Evolutionary conservation across 2,888 invertebrate species (phyloP), one percentile per base, ranked within the genome.

Genomic region (Hirtodrosophila cameraria): DNA sequence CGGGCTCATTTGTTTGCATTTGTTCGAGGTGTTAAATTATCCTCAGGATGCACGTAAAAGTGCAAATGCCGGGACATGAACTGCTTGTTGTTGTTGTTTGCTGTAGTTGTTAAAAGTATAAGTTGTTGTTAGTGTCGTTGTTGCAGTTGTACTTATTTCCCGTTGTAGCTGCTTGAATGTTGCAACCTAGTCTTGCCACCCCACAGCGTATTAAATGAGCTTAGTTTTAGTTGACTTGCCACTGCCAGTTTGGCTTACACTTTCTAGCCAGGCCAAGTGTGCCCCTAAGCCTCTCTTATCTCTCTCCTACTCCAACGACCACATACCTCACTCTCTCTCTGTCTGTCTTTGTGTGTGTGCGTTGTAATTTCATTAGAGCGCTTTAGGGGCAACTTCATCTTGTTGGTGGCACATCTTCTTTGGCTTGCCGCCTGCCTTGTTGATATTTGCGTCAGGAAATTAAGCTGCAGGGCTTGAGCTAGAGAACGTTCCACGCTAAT

Each of bases 161-260:
- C 27, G 62, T 64, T 60, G 67, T 46, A 66, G 55, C 36, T 62
- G 50, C 42, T 31, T 70, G 39, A 45, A 33, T 48, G 72, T 25
- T 48, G 61, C 42, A 36, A 28, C 33, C 43, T 38, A 20, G 25
- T 39, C 38, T 11, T 12, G 13, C 20, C 31, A 8, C 4, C 27
- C 12, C 18, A 77, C 84, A 71, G 63, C 77, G 86, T 68, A 82
- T 82, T 82, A 82, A 82, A 80, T 68, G 75, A 84, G 85, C 86
- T 82, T 82, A 82, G 82, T 80, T 84, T 80, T 84, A 80, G 84
- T 80, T 82, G 82, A 82, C 82, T 86, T 82, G 52, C 85, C 67
- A 65, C 79, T 78, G 82, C 64, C 72, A 82, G 82, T 79, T 81
- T 85, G 83, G 86, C 86, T 82, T 78, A 71, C 72, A 68, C 42